Base-by-base conservation (phyloP, 2,113 vertebrate species). In the Cryptotis parvus region DNA sequence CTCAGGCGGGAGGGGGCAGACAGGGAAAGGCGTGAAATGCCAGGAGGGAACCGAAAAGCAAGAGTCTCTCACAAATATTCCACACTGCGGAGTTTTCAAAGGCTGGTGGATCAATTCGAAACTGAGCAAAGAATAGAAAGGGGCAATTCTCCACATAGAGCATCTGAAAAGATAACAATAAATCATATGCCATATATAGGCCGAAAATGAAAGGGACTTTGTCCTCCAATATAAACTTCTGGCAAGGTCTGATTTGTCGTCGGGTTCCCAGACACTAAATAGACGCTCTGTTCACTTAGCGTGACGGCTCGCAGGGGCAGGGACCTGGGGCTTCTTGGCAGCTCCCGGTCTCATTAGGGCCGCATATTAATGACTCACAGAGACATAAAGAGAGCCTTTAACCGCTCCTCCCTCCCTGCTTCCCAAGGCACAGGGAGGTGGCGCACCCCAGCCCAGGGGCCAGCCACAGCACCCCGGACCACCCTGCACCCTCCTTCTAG, bases 301-400 rank as follows among this genome's bases (percentile, higher is more conserved):
- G 97, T 98, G 98, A 98, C 98, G 98, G 98, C 97, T 96, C 91
- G 97, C 96, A 97, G 98, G 96, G 97, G 97, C 98, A 94, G 96
- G 93, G 96, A 97, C 97, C 98, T 98, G 96, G 98, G 97, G 97
- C 97, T 97, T 97, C 98, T 98, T 98, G 98, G 98, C 98, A 98
- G 96, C 97, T 96, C 96, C 97, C 96, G 98, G 97, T 97, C 98
- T 99, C 98, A 98, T 99, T 99, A 99, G 98, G 96, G 96, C 97
- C 98, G 97, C 98, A 98, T 98, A 98, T 99, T 99, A 98, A 99
- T 99, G 98, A 98, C 98, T 98, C 98, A 97, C 97, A 97, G 97
- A 97, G 98, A 98, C 95, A 98, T 97, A 98, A 98, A 97, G 98
- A 96, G 97, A 96, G 96, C 97, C 97, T 98, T 98, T 97, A 96